A percentile compares a stretch with the other conserved stretches of the same genome.
Conservation (phyloP, 2,113 vertebrate species). For the Urocynchramus pylzowi region DNA sequence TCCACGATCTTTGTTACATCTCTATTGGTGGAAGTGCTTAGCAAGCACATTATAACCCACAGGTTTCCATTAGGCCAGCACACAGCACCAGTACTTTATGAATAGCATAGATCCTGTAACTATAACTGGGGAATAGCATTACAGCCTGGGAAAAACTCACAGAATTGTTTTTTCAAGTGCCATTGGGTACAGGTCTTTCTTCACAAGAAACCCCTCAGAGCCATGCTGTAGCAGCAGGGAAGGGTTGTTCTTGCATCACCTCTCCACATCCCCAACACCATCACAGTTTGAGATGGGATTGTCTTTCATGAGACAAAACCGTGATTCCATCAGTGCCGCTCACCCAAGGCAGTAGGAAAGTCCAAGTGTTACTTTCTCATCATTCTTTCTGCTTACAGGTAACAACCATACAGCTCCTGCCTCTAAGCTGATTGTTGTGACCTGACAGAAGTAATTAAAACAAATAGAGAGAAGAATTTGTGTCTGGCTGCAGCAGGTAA, state of each 20-base stretch:
- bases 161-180: not conserved
- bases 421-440: not conserved
- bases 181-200: not conserved
- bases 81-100: slow-evolving; percentile 4
- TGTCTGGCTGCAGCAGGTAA: not conserved
- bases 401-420: not conserved
- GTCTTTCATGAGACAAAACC: not conserved
- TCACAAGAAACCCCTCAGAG: not conserved
- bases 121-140: not conserved
- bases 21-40: slow-evolving; percentile 22
- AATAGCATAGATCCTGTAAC: not conserved
- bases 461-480: not conserved
- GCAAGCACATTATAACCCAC: slow-evolving; percentile 28
- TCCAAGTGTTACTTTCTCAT: not conserved
- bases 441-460: not conserved
- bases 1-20: not conserved
- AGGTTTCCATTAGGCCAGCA: not conserved
- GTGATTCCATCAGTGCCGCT: fast-evolving
- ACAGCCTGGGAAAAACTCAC: not conserved
- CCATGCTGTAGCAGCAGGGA: not conserved
- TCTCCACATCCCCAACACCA: not conserved
- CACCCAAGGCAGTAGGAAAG: not conserved
- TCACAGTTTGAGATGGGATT: not conserved
- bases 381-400: not conserved
- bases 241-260: not conserved